Percentiles rank a stretch among this genome's conserved stretches.
phyloP scores from a whole-genome alignment of 2,888 invertebrate genomes.

The Perizoma flavofasciatum region DNA sequence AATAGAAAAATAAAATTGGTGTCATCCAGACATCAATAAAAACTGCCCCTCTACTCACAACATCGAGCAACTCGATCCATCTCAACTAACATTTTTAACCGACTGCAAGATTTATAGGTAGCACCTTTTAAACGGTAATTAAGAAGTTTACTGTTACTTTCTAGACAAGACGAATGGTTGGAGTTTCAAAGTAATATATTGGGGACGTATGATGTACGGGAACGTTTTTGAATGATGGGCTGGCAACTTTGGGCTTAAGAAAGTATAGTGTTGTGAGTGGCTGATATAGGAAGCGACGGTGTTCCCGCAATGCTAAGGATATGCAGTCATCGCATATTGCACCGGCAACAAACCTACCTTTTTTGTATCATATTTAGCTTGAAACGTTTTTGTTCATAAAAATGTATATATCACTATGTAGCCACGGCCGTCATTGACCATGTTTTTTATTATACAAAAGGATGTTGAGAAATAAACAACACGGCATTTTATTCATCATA shows the following conservation, averaged over 20 bases:
- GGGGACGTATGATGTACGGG: constrained; percentile 26
- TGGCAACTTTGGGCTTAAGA: not conserved
- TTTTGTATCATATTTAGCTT: no score
- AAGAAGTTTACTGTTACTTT: constrained; percentile 47
- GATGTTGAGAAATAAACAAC: no score
- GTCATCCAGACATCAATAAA: constrained; percentile 2
- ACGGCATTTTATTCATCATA: no score
- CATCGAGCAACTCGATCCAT: constrained; percentile 13
- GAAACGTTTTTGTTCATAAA: no score
- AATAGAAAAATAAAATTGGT: no score
- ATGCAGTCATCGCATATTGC: no score
- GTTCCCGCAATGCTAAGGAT: no score
- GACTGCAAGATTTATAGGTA: constrained; percentile 31
- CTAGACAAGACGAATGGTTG: constrained; percentile 36
- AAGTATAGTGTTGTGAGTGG: not conserved
- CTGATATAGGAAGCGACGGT: no score
- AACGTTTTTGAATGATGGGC: not conserved
- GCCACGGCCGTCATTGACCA: no score
- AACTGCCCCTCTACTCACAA: constrained; percentile 4
- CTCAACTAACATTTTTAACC: constrained; percentile 31
- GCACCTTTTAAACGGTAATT: constrained; percentile 47
- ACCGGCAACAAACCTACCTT: no score
- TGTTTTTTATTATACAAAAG: no score
- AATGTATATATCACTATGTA: no score
- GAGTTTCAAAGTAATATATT: constrained; percentile 33